These are phyloP conservation scores for Rhysida immarginata DNA, from an alignment of 1,140 invertebrate species.

Conservation along the genomic window DNA sequence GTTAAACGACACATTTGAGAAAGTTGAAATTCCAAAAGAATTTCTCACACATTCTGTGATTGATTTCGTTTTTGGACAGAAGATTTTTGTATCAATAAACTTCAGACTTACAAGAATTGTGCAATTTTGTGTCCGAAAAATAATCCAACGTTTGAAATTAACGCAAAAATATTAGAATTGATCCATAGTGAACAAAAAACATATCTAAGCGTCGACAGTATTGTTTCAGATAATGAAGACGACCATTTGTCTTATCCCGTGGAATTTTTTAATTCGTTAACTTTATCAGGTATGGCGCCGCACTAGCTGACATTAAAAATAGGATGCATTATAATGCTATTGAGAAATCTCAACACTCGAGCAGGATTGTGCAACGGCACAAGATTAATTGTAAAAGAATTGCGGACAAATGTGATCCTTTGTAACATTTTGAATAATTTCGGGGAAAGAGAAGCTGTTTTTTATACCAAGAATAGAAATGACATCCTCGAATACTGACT, in stretches of 20 bases:
- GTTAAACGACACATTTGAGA: no score
- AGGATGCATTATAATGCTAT: conserved; percentile 25
- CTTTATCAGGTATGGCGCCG: conserved; percentile 25
- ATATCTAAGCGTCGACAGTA: conserved; percentile 14
- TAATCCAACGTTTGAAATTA: background rate
- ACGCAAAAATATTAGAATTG: background rate
- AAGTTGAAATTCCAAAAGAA: no score
- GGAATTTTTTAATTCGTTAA: conserved; percentile 27
- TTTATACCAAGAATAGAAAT: conserved; percentile 12
- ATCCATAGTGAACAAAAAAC: background rate
- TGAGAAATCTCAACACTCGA: conserved; percentile 25
- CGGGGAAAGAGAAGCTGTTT: conserved; percentile 10
- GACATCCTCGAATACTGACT: background rate
- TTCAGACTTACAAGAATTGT: no score
- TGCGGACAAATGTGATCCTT: conserved; percentile 16
- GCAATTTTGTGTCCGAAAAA: background rate
- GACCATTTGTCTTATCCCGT: conserved; percentile 18
- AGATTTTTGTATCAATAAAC: no score
- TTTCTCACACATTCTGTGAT: no score
- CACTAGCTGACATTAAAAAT: conserved; percentile 28
- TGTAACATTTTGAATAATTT: conserved; percentile 13
- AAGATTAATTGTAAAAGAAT: conserved; percentile 19
- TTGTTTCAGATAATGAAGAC: conserved; percentile 14
- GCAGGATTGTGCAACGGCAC: conserved; percentile 29
- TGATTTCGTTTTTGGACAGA: no score